phyloP scores from a whole-genome alignment of 2,888 invertebrate genomes.

The Apodemia zela region DNA sequence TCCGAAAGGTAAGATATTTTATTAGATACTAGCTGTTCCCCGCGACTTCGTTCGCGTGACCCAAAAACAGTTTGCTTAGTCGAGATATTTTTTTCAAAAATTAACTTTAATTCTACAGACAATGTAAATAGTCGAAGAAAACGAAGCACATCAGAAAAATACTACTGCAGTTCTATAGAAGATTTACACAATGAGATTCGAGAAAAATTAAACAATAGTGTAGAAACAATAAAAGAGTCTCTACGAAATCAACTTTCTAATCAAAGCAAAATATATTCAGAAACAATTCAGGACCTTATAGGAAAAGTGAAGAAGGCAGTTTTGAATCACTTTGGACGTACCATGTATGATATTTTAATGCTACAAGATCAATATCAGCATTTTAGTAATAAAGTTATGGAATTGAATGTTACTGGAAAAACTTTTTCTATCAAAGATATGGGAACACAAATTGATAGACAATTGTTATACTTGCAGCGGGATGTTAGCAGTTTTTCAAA shows the following conservation, averaged over 20 bases:
- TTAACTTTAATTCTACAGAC: constrained; percentile 22
- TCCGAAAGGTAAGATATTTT: background rate
- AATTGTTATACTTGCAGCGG: constrained; percentile 27
- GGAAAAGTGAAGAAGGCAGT: constrained; percentile 39
- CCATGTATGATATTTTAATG: constrained; percentile 45
- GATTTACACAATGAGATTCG: constrained; percentile 34
- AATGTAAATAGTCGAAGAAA: constrained; percentile 25
- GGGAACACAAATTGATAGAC: constrained; percentile 27
- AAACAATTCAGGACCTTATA: constrained; percentile 33
- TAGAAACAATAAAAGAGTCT: constrained; percentile 19
- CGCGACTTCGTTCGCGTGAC: too few species aligned
- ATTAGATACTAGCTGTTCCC: constrained; percentile 19
- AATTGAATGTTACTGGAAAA: constrained; percentile 21
- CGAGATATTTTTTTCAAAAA: too few species aligned
- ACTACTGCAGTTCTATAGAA: constrained; percentile 39
- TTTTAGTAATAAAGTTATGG: constrained; percentile 31
- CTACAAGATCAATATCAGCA: constrained; percentile 46
- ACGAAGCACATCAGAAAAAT: constrained; percentile 23
- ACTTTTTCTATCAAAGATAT: constrained; percentile 25
- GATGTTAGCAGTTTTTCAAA: constrained; percentile 35
- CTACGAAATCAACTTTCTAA: constrained; percentile 23
- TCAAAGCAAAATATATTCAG: constrained; percentile 26
- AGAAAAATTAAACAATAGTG: constrained; percentile 30
- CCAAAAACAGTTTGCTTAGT: too few species aligned
- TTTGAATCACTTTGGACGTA: constrained; percentile 38